Base-by-base conservation (phyloP, 2,888 invertebrate genomes). In the Tuta absoluta region DNA sequence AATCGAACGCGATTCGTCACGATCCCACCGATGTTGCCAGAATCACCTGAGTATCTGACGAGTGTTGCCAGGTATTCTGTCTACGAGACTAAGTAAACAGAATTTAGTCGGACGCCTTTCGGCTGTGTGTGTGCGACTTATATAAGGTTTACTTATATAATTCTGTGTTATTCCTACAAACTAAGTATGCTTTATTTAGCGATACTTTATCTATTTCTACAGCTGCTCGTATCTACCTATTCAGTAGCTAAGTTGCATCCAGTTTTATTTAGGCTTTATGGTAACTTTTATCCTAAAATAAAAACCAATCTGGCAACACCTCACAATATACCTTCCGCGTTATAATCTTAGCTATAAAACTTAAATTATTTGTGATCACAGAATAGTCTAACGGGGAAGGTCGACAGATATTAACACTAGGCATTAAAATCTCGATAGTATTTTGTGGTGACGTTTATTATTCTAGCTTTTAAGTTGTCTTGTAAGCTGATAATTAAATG, bases 1-100 rank as follows among this genome's bases (percentile, higher is more conserved):
- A 78, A 79, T 77, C 76, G 67, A 71, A 67, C 61, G 65, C 68
- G 70, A 81, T 82, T 82, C 75, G 84, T 78, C 76, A 79, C 76
- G 78, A 72, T 62, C 70, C 64, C 71, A 12, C 24, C 28, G 17
- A 17, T 24, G 23, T 56, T 51, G 21, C 23, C 51, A 51, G 51
- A 23, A 51, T 19, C 21, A 23, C 51, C 11, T 1, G 23, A 21
- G 21, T n/a, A 10, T 21, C 12, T 10, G 4, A 11, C 12, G 1
- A 51, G 51, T 51, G 51, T 51, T 51, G 51, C 51, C 51, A 12
- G 12, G n/a, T 41, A 41, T 41, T 41, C 41, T 41, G 33, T 33
- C 33, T 4, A 33, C n/a, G n/a, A 33, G 33, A 33, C 8, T 33
- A 33, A 33, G 10, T 33, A 33, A 28, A 5, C 5, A 28, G 28